Base-by-base conservation (phyloP, 2,113 vertebrate species). In the Pleuronectes platessa region DNA sequence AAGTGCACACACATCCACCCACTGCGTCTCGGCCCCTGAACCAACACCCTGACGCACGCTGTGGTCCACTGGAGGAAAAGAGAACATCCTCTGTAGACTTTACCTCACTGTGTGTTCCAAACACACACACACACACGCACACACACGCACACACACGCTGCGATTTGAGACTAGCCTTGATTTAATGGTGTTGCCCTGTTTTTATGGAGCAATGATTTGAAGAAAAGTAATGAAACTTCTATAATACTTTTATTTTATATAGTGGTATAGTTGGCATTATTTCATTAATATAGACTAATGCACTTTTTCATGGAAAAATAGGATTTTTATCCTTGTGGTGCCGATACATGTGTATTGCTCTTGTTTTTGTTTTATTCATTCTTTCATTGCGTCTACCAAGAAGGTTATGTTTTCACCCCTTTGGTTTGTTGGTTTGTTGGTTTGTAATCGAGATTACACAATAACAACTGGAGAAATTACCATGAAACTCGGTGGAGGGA, bases 21-120 rank as follows among this genome's bases (percentile, higher is more conserved):
- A 54, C 15, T 18, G 47, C 9, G 2, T 55, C 6, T 8, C 54
- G 59, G 73, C 69, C 75, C 47, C 27, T 74, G 65, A 78, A 62
- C 76, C 75, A n/a, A 1, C 24, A 49, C 42, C 65, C 42, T 89
- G 84, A 88, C 78, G 75, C 87, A 84, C 35, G 63, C 61, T 83
- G 76, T 81, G 66, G 58, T 73, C 73, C 67, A 27, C 42, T 69
- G 72, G 73, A 79, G 76, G 80, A 83, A 84, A 80, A 83, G 68
- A 77, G 53, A 56, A 76, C 78, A 82, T 85, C 74, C 68, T 82
- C 74, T 78, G 72, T 66, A 65, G 62, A 67, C 63, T 75, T 67
- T 68, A 78, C 58, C 55, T 84, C 68, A n/a, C 27, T 26, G 4
- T 23, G 63, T 70, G 66, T 35, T 82, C 74, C 61, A 78, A 74